A percentile compares a stretch with the other conserved stretches of the same genome.
Evolutionary conservation across 92 coral and sea anemone species (phyloP).

Genomic region (Porites lobata): DNA sequence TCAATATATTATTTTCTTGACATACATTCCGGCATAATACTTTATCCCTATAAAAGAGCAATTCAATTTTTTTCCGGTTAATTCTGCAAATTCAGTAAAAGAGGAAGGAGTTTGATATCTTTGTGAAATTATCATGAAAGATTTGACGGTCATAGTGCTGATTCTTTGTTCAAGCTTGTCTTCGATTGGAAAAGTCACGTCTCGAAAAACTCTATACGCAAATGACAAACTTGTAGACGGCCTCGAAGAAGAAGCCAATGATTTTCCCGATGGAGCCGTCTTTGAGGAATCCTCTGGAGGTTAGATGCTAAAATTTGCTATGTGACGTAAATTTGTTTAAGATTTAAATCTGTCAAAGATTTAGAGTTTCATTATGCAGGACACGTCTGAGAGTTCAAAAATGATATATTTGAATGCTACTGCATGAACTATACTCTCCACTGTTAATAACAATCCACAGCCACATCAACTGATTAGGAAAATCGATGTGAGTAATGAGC

Average conservation of each 20-base stretch:
- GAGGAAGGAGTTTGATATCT: neutral
- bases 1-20: no score
- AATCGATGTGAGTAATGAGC: no score
- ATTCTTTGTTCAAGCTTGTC: neutral
- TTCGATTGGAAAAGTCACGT: neutral
- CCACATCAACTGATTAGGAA: no score
- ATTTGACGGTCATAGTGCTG: neutral
- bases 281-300: constrained; percentile 1
- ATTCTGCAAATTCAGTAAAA: neutral
- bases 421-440: no score
- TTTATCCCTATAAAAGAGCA: neutral
- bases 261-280: neutral
- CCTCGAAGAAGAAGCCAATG: neutral
- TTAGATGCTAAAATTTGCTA: neutral
- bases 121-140: neutral
- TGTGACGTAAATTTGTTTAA: no score
- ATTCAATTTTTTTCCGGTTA: neutral
- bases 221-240: no score
- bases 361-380: no score
- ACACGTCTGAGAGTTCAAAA: no score
- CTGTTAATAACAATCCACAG: no score
- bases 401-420: no score
- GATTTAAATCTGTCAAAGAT: no score
- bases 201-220: neutral
- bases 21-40: neutral